These are phyloP conservation scores for Cetonia aurata DNA, from an alignment of 2,888 invertebrate species.

Conservation along the genomic window DNA sequence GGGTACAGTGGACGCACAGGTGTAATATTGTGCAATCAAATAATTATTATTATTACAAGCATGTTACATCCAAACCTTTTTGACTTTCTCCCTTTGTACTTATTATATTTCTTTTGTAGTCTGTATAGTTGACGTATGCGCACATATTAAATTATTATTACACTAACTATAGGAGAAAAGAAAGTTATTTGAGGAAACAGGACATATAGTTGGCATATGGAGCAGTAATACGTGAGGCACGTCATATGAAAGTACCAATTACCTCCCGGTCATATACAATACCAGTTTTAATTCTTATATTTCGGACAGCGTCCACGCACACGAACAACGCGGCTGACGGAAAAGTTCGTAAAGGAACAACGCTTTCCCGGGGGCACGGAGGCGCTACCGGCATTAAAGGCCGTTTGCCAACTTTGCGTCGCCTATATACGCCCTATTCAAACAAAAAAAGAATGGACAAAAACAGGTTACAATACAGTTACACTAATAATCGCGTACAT, in stretches of 20 bases:
- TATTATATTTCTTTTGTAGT: background rate
- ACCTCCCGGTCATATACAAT: slow-evolving; percentile 17
- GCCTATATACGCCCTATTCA: background rate
- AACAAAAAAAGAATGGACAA: slow-evolving; percentile 15
- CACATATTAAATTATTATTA: background rate
- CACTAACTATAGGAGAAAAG: slow-evolving; percentile 16
- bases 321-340: background rate
- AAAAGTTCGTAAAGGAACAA: background rate
- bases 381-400: slow-evolving; percentile 12
- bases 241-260: slow-evolving; percentile 2
- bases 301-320: background rate
- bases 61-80: background rate
- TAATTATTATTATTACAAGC: slow-evolving; percentile 12
- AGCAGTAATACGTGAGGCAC: background rate
- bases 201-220: slow-evolving; percentile 4
- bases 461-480: slow-evolving; percentile 36
- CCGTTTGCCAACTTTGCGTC: slow-evolving; percentile 5
- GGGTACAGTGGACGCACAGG: too few species aligned
- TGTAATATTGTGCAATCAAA: too few species aligned
- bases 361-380: slow-evolving; percentile 2
- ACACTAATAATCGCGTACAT: slow-evolving; percentile 36
- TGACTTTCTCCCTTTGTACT: slow-evolving; percentile 11
- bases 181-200: background rate
- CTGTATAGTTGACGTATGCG: slow-evolving; percentile 6
- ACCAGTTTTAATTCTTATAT: slow-evolving; percentile 21